These are phyloP conservation scores for Doris montereyensis DNA, from an alignment of 2,888 invertebrate species.

Conservation along the genomic window DNA sequence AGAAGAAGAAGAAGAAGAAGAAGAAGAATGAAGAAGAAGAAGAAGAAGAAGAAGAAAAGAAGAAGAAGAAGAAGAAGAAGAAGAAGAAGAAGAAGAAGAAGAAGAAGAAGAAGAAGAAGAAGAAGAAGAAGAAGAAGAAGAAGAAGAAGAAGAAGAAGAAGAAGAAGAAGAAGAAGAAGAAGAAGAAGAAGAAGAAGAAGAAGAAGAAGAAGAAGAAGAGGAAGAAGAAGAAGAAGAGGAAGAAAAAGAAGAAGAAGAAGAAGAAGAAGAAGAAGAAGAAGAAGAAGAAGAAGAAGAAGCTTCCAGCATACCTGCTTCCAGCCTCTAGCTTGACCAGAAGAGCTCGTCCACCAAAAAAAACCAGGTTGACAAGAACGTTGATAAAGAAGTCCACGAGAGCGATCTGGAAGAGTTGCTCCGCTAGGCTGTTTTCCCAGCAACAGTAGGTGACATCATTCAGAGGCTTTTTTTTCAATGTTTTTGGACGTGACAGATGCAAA, in stretches of 20 bases:
- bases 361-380: slow-evolving; percentile 46
- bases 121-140: slow-evolving; percentile 26
- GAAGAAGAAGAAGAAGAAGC: not conserved
- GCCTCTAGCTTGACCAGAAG: slow-evolving; percentile 49
- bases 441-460: too few relatives aligned
- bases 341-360: slow-evolving; percentile 51
- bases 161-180: not conserved
- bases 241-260: not conserved
- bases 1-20: slow-evolving; percentile 23
- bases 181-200: not conserved
- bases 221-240: not conserved
- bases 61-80: slow-evolving; percentile 7
- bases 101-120: slow-evolving; percentile 9
- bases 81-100: not conserved
- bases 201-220: not conserved
- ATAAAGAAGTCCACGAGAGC: slow-evolving; percentile 58
- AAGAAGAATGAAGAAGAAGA: too few relatives aligned
- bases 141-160: slow-evolving; percentile 6
- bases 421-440: slow-evolving; percentile 65
- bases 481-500: too few relatives aligned
- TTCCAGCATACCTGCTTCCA: too few relatives aligned
- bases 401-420: slow-evolving; percentile 61
- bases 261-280: not conserved
- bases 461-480: too few relatives aligned
- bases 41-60: slow-evolving; percentile 21